Evolutionary conservation across 2,888 invertebrate species (phyloP).

Genomic region (Leptinotarsa rubiginosa): DNA sequence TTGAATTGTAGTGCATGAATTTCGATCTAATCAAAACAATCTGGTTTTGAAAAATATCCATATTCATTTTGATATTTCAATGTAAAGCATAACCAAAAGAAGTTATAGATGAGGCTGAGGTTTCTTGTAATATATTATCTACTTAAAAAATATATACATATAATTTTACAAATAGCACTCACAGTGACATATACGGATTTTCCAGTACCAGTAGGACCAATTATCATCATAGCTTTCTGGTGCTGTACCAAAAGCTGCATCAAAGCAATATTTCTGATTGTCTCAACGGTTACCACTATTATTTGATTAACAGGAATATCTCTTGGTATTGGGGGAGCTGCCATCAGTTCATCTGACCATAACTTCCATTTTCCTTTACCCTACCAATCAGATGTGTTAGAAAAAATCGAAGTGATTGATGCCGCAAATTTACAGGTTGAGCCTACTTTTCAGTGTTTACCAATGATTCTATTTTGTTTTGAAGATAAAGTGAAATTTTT

Average conservation of each 20-base stretch:
- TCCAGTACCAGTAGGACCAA: constrained; percentile 95
- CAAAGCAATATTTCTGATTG: constrained; percentile 84
- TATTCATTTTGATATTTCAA: too few relatives aligned
- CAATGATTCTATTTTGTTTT: too few relatives aligned
- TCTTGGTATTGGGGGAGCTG: constrained; percentile 82
- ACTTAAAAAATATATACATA: too few relatives aligned
- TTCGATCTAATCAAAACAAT: too few relatives aligned
- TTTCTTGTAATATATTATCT: too few relatives aligned
- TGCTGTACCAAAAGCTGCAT: constrained; percentile 84
- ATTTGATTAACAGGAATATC: constrained; percentile 96
- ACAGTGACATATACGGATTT: constrained; percentile 90
- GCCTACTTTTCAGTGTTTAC: background rate
- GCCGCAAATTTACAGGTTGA: background rate
- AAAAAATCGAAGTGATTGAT: background rate
- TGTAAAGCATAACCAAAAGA: too few relatives aligned
- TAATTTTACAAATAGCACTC: constrained; percentile 54
- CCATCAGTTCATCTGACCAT: constrained; percentile 87
- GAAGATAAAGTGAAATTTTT: too few relatives aligned
- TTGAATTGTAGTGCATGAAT: too few relatives aligned
- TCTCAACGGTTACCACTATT: constrained; percentile 92
- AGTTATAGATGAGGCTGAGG: too few relatives aligned
- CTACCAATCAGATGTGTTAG: constrained; percentile 60
- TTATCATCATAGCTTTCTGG: constrained; percentile 85
- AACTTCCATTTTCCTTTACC: constrained; percentile 93
- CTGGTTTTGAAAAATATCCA: too few relatives aligned